Base-by-base conservation (phyloP, 2,888 invertebrate genomes). In the Drosophila nr. fundita region DNA sequence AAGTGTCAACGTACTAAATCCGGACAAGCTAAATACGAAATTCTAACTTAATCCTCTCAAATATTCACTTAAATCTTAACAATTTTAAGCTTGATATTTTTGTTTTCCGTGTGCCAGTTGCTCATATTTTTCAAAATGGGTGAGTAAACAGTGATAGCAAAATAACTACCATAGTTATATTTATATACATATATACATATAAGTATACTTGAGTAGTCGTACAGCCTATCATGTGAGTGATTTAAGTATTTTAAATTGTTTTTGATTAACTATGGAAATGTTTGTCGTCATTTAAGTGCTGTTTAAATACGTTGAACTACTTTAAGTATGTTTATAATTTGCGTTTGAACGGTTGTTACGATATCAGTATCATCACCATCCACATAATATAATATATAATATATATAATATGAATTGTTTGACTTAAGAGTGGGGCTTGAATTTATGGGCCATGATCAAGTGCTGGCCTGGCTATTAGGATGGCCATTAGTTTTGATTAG, bases 91-190 rank as follows among this genome's bases (percentile, higher is more conserved):
- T 24, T 27, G 6, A 34, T 11, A 2, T 62, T 13, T 62, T 54
- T 50, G 48, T 69, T 58, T 45, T 70, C 11, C 38, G 64, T 62
- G 65, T 49, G 61, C 30, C 68, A 65, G 71, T 71, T 74, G 45
- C 55, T 60, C 49, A 73, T 49, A 1, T 65, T 63, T 24, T 64
- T 60, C 75, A 83, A 73, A 83, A 85, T 85, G 84, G 87, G 84
- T 85, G 68, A 85, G 84, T 90, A 49, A 59, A 73, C 54, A 52
- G 79, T 21, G 61, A 65, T 50, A 24, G 1, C 18, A 38, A 58
- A 30, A 2, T 24, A 38, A 63, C 11, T 38, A 21, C 21, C 2
- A 42, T 11, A 21, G 21, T 2, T 42, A 42, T 13, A 34, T 34
- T 11, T 32, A 13, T 13, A 13, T 32, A 32, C 11, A 32, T 13